Percentiles rank a stretch among this genome's conserved stretches.
phyloP scores from a whole-genome alignment of 92 coral and sea anemone genomes.

The Parazoanthus darwini region DNA sequence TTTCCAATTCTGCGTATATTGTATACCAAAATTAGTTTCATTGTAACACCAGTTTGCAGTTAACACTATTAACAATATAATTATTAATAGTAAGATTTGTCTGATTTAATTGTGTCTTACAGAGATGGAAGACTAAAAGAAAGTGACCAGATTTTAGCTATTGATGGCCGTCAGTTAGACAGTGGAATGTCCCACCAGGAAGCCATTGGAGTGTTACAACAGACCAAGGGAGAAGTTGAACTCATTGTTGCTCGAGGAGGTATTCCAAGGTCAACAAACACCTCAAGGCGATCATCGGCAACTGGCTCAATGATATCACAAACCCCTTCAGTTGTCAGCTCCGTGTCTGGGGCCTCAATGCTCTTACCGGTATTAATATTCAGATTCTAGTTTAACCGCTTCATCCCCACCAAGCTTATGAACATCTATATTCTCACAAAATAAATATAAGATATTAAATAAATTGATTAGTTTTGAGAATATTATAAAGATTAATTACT shows the following conservation, averaged over 20 bases:
- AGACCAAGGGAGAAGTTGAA: conserved; percentile 90
- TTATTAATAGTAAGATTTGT: too few relatives aligned
- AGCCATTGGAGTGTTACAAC: conserved; percentile 94
- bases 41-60: too few relatives aligned
- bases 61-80: too few relatives aligned
- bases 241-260: conserved; percentile 95
- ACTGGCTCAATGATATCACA: conserved; percentile 89
- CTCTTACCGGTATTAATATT: conserved; percentile 79
- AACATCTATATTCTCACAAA: too few relatives aligned
- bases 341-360: conserved; percentile 76
- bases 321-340: conserved; percentile 90
- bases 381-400: not conserved
- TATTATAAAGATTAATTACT: too few relatives aligned
- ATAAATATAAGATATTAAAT: too few relatives aligned
- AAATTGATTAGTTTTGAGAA: too few relatives aligned
- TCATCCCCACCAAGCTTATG: too few relatives aligned
- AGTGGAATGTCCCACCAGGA: conserved; percentile 96
- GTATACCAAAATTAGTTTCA: too few relatives aligned
- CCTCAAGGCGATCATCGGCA: conserved; percentile 89
- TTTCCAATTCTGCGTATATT: too few relatives aligned
- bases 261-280: conserved; percentile 75
- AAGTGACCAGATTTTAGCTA: conserved; percentile 97
- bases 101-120: not conserved
- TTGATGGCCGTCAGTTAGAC: conserved; percentile 86
- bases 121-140: conserved; percentile 95